phyloP scores from a whole-genome alignment of 2,113 vertebrate genomes.

The Eonycteris spelaea region DNA sequence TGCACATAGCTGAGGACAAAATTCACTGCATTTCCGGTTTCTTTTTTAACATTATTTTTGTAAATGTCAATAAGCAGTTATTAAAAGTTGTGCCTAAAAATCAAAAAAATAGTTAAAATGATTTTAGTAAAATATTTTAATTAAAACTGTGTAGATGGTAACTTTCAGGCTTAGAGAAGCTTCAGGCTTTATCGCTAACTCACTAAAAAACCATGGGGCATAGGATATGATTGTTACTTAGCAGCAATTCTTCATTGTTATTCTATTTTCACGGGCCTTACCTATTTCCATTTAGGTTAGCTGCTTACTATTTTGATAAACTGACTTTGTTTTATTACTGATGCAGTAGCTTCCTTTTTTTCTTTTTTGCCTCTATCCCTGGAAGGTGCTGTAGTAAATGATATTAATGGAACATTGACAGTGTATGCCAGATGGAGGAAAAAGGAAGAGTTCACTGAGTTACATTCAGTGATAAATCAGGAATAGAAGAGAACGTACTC shows the following conservation, averaged over 20 bases:
- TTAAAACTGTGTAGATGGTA: not conserved
- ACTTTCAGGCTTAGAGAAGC: not conserved
- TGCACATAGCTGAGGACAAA: not conserved
- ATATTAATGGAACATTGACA: too few relatives aligned
- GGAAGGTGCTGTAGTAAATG: too few relatives aligned
- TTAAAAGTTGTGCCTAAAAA: not conserved
- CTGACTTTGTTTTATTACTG: too few relatives aligned
- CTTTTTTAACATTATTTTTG: not conserved
- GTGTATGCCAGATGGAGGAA: too few relatives aligned
- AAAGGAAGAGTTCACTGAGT: too few relatives aligned
- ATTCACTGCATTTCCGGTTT: not conserved
- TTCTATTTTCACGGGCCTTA: not conserved
- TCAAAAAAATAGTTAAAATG: not conserved
- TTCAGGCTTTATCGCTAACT: not conserved
- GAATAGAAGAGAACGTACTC: too few relatives aligned
- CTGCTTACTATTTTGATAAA: not conserved
- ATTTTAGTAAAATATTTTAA: slow-evolving; percentile 16
- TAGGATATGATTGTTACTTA: not conserved
- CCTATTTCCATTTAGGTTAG: not conserved
- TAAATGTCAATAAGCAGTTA: not conserved
- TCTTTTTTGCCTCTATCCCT: not conserved
- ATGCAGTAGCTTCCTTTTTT: not conserved
- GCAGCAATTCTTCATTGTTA: not conserved
- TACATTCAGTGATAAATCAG: too few relatives aligned
- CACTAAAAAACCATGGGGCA: not conserved